Percentiles rank a stretch among this genome's conserved stretches.
These are phyloP conservation scores for Eudasyphora cyanicolor DNA, from an alignment of 2,888 invertebrate species.

Conservation along the genomic window DNA sequence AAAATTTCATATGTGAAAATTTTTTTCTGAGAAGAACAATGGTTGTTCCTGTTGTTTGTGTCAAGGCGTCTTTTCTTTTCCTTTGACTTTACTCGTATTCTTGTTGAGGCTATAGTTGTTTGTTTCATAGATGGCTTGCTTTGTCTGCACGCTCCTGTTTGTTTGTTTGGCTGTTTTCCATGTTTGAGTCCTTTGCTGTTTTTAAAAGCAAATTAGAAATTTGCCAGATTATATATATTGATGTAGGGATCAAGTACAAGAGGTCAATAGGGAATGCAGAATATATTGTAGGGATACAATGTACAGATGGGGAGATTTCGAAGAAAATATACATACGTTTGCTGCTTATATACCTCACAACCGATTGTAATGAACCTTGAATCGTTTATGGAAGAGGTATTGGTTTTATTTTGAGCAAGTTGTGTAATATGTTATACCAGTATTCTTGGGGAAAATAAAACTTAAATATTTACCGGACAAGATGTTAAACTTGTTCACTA, in stretches of 20 bases:
- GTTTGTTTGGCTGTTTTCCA: not conserved
- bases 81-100: not conserved
- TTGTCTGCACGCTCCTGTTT: constrained; percentile 8
- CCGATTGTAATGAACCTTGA: no score
- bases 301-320: no score
- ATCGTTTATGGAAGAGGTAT: no score
- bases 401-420: no score
- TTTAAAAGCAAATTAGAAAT: constrained; percentile 60
- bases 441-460: no score
- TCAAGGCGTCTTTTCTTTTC: constrained; percentile 45
- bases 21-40: not conserved
- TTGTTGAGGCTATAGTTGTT: not conserved
- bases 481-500: no score
- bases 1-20: not conserved
- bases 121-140: constrained; percentile 16
- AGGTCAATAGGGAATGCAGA: not conserved
- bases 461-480: no score
- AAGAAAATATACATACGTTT: no score
- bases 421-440: no score
- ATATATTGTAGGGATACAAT: no score
- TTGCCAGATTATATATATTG: constrained; percentile 49
- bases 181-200: constrained; percentile 40
- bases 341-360: no score
- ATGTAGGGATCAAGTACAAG: not conserved
- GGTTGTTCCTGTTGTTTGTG: not conserved